These are phyloP conservation scores for Etheostoma nigrum DNA, from an alignment of 2,797 vertebrate genomes.

Conservation along the genomic window DNA sequence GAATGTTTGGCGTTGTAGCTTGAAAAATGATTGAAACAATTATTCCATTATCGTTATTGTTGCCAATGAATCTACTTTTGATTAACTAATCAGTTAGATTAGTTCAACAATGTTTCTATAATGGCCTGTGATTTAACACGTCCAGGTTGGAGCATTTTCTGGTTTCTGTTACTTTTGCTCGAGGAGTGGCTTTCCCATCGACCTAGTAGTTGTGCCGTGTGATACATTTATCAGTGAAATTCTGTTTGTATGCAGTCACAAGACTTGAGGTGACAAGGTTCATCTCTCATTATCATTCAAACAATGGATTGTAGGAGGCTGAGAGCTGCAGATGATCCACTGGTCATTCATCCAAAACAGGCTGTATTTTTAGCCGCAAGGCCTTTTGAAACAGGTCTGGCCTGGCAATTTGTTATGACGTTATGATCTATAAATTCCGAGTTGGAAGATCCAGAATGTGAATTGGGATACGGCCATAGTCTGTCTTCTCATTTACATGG, in stretches of 20 bases:
- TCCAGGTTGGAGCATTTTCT: neutral
- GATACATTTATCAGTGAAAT: neutral
- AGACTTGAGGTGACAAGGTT: neutral
- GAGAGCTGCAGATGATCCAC: neutral
- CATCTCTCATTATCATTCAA: neutral
- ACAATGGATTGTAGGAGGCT: neutral
- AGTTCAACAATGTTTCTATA: neutral
- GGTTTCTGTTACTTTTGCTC: neutral
- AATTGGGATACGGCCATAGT: neutral
- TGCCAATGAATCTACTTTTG: neutral
- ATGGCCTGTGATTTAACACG: neutral
- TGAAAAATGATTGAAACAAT: neutral
- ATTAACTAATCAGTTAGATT: neutral
- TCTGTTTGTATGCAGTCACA: neutral
- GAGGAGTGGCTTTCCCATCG: neutral
- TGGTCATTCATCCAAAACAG: neutral
- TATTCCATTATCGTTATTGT: neutral
- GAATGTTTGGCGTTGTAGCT: neutral
- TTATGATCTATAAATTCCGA: neutral
- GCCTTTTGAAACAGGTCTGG: neutral
- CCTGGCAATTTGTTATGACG: neutral
- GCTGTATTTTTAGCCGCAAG: conserved; percentile 1
- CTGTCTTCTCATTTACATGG: conserved; percentile 16
- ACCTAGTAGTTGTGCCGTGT: neutral
- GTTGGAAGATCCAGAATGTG: neutral